Evolutionary conservation across 2,888 invertebrate genomes (phyloP), one percentile per base, ranked within the genome.

Genomic region (Eupeodes luniger): DNA sequence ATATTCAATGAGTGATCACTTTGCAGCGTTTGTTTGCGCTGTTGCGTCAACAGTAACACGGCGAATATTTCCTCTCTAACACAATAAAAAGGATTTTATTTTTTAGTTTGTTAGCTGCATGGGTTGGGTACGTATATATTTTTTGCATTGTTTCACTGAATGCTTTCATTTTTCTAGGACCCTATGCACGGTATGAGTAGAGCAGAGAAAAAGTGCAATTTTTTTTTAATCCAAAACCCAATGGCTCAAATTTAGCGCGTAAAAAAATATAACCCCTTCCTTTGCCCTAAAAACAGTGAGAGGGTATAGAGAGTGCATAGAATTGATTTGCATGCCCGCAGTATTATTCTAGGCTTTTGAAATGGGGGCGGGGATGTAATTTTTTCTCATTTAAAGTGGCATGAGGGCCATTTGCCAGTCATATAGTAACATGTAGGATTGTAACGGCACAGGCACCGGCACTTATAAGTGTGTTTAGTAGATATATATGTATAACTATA

Each of bases 281-380:
- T 6, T 7, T 0, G 47, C 9, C 4, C 19, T 40, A 6, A 47
- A 59, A 40, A 40, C 5, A 40, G 9, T 7, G 40, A 9, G 9
- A 40, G 40, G 40, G 40, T 40, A 27, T 27, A 59, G 10, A 12
- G 51, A 62, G 51, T 66, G 64, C 40, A 70, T 49, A 57, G 53
- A 69, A 82, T 70, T 79, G 77, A 69, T 78, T 81, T 85, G 76
- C 61, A 76, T 49, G 79, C 83, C 79, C 76, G 78, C 74, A 82
- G 86, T n/a, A n/a, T 72, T 66, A 70, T 75, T 62, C 40, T 51
- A 67, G 36, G 40, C 61, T 79, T 14, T 66, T 27, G 27, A 27
- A 40, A 11, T 7, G 40, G 6, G 19, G 61, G 27, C 5, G 55
- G 69, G 64, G 55, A n/a, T 10, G 64, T 64, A 53, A 19, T 12